Percentiles rank a stretch among this genome's conserved stretches.
phyloP scores from a whole-genome alignment of 2,888 invertebrate species.

The Phortica magna region DNA sequence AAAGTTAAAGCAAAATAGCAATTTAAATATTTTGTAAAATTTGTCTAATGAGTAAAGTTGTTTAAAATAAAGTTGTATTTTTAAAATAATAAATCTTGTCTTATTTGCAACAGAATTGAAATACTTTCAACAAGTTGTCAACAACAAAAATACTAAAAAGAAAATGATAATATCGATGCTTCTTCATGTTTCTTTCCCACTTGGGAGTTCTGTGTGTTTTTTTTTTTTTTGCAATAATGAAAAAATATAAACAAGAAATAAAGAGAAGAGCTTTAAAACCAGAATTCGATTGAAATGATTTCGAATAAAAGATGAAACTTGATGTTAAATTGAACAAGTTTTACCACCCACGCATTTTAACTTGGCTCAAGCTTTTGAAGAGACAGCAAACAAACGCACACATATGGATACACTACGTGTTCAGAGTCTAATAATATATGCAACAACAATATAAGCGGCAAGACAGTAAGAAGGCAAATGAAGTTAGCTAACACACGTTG shows the following conservation, averaged over 20 bases:
- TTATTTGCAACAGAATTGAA: slow-evolving; percentile 1
- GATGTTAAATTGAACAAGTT: too few relatives aligned
- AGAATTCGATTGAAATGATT: too few relatives aligned
- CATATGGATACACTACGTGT: slow-evolving; percentile 32
- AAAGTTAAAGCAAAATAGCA: slow-evolving; percentile 1
- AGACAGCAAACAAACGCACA: neutral
- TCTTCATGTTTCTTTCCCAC: too few relatives aligned
- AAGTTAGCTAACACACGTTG: slow-evolving; percentile 21
- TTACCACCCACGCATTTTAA: too few relatives aligned
- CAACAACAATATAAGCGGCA: neutral
- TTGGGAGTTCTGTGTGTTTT: too few relatives aligned
- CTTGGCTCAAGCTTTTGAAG: neutral
- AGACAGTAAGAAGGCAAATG: neutral
- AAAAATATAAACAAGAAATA: too few relatives aligned
- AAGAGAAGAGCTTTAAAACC: too few relatives aligned
- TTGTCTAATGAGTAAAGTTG: slow-evolving; percentile 13
- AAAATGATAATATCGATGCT: too few relatives aligned
- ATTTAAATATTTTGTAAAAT: slow-evolving; percentile 22
- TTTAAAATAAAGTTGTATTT: neutral
- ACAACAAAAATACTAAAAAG: too few relatives aligned
- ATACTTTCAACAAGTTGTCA: slow-evolving; percentile 28
- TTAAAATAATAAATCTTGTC: neutral
- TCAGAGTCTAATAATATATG: neutral
- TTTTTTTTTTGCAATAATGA: too few relatives aligned
- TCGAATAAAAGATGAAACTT: too few relatives aligned